Percentiles rank a stretch among this genome's conserved stretches.
These are phyloP conservation scores for Periophthalmodon schlosseri DNA, from an alignment of 2,113 vertebrate genomes.

Conservation along the genomic window DNA sequence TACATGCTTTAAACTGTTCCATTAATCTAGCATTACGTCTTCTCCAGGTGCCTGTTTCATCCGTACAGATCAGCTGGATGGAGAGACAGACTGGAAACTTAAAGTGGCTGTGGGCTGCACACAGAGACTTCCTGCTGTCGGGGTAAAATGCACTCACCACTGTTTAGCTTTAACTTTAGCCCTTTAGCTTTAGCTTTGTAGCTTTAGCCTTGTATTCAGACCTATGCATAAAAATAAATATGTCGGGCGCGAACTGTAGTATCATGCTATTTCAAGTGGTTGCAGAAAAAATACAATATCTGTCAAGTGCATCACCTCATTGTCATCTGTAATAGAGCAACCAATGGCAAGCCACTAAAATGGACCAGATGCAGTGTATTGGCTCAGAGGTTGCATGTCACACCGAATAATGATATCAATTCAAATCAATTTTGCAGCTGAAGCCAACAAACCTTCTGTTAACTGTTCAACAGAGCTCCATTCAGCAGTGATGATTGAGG, in stretches of 20 bases:
- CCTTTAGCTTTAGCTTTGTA: not conserved
- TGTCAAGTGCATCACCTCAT: too few species aligned
- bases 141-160: constrained; percentile 74
- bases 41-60: constrained; percentile 91
- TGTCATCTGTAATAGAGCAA: too few species aligned
- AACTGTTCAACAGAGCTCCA: constrained; percentile 24
- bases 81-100: constrained; percentile 98
- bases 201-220: not conserved
- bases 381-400: constrained; percentile 28
- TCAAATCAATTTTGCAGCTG: constrained; percentile 55
- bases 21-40: not conserved
- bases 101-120: constrained; percentile 94
- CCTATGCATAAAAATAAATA: not conserved
- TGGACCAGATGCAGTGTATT: constrained; percentile 40
- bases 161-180: constrained; percentile 4
- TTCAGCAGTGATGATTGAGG: not conserved
- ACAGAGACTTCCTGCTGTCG: constrained; percentile 89
- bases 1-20: not conserved
- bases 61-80: constrained; percentile 95
- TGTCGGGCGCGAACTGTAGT: too few species aligned
- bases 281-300: too few species aligned
- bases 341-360: too few species aligned
- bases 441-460: not conserved
- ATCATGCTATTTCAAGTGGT: too few species aligned
- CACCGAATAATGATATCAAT: constrained; percentile 64